Conservation (phyloP, 2,113 vertebrate genomes). For the Eublepharis macularius region DNA sequence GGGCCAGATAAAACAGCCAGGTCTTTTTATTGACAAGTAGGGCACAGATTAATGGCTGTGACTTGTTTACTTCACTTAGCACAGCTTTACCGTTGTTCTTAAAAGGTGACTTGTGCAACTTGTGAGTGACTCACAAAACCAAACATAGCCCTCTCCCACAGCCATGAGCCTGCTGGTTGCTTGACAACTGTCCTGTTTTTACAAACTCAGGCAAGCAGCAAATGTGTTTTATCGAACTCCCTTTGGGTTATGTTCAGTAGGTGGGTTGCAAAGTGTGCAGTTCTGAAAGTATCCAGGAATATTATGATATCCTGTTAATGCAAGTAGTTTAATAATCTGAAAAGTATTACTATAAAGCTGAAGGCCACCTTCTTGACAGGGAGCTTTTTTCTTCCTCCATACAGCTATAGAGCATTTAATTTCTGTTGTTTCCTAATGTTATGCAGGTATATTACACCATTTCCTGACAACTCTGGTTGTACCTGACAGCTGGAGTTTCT, state of each 20-base stretch:
- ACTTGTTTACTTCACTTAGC: not conserved
- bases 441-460: not conserved
- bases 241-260: not conserved
- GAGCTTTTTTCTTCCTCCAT: not conserved
- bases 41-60: not conserved
- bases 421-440: slow-evolving; percentile 12
- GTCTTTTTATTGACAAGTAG: not conserved
- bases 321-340: not conserved
- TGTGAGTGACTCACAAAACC: not conserved
- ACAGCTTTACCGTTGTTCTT: not conserved
- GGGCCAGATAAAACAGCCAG: not conserved
- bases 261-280: not conserved
- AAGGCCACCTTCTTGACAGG: not conserved
- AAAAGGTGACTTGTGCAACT: not conserved
- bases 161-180: not conserved
- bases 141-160: not conserved
- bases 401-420: slow-evolving; percentile 25
- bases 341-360: not conserved
- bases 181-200: not conserved
- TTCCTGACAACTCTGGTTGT: too few species aligned
- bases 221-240: too few species aligned
- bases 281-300: not conserved
- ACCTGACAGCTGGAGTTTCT: too few species aligned
- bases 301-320: not conserved
- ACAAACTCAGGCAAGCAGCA: not conserved